Evolutionary conservation across 1,140 invertebrate species (phyloP), one percentile per base, ranked within the genome.

Genomic region (Xylocopa sonorina): DNA sequence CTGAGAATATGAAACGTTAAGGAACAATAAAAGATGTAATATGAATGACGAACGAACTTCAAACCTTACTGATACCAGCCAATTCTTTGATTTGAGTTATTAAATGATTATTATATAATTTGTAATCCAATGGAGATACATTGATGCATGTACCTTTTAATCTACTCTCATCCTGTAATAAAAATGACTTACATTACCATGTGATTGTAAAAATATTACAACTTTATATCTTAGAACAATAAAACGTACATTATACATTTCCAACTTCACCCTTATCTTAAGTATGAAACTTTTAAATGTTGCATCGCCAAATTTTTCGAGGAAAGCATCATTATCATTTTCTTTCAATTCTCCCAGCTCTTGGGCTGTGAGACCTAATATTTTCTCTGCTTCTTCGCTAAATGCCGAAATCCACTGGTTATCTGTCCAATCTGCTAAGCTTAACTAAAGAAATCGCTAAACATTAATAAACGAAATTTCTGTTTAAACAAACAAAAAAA

Each of bases 391-490:
- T 18, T 95, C 94, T 32, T 98, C 97, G 86, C 96, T 97, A 90
- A 99, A 99, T 53, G 97, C 95, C 16, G 97, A 99, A 1, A 97
- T 95, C 96, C 98, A 99, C 66, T 96, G 95, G 89, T 95, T 95
- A 34, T 95, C 96, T 38, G 96, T 95, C 90, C 93, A 95, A 93
- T 99, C 99, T 0, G 96, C 96, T 50, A 99, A 93, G 87, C 96
- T 96, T 82, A 95, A 92, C 95, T 97, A 87, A 46, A 92, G 89
- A 88, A 57, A 62, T 80, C n/a, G 7, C 18, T 21, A 71, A 71
- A 67, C 67, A 78, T 53, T 0, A 27, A 27, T 78, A 48, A 18
- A 69, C 27, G 1, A 48, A 16, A n/a, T 32, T 12, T 29, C 9
- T 32, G 18, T 32, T 55, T 41, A 53, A 9, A 58, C 43, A 62